Percentiles rank a stretch among this genome's conserved stretches.
These are phyloP conservation scores for Rhodinocichla rosea DNA, from an alignment of 2,113 vertebrate species.

Conservation along the genomic window DNA sequence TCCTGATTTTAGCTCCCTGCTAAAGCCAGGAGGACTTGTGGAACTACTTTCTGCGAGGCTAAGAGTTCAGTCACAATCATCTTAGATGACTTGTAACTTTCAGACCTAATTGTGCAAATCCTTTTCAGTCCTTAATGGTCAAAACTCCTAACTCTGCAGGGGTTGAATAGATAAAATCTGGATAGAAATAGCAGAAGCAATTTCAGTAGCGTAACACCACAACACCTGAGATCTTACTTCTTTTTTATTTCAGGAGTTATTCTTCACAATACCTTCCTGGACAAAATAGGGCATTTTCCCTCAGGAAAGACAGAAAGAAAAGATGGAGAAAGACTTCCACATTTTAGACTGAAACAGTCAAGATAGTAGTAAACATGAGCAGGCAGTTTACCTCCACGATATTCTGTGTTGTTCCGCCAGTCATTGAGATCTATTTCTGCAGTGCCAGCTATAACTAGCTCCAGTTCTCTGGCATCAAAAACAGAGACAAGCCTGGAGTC, in stretches of 20 bases:
- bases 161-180: background rate
- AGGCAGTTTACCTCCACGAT: constrained; percentile 87
- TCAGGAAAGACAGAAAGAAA: background rate
- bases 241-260: background rate
- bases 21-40: background rate
- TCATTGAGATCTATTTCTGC: constrained; percentile 96
- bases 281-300: background rate
- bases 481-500: constrained; percentile 96
- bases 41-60: background rate
- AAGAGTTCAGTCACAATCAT: background rate
- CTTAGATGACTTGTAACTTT: background rate
- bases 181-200: background rate
- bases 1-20: background rate
- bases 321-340: background rate
- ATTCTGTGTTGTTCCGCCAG: constrained; percentile 95
- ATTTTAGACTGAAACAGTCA: background rate
- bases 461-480: constrained; percentile 95
- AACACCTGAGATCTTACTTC: background rate
- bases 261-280: background rate
- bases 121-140: background rate
- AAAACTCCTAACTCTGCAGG: background rate
- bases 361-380: background rate
- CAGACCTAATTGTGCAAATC: background rate
- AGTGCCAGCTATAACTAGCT: constrained; percentile 96
- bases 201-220: background rate